Percentiles rank a stretch among this genome's conserved stretches.
Evolutionary conservation across 1,140 invertebrate genomes (phyloP).

Genomic region (Plutomurus gul): DNA sequence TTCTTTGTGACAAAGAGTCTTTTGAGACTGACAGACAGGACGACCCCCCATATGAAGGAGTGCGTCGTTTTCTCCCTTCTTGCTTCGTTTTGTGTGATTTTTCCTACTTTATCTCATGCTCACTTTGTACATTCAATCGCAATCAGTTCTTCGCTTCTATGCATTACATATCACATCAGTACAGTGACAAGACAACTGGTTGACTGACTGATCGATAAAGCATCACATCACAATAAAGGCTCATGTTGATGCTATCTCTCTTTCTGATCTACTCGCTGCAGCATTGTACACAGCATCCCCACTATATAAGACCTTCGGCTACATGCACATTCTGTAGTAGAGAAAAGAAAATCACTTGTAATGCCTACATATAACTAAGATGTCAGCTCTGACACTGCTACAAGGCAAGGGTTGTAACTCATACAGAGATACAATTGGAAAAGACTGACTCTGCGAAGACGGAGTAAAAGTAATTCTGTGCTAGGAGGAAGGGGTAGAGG

Average conservation of each 20-base stretch:
- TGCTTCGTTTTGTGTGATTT: neutral
- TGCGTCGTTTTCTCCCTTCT: constrained; percentile 1
- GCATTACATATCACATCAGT: neutral
- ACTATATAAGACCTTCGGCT: neutral
- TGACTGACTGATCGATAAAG: constrained; percentile 28
- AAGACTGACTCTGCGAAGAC: constrained; percentile 5
- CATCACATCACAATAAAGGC: constrained; percentile 20
- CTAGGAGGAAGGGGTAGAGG: neutral
- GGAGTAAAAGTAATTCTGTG: neutral
- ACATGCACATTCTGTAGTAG: too few relatives aligned
- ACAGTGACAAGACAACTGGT: constrained; percentile 16
- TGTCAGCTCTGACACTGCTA: neutral
- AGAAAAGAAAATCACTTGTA: neutral
- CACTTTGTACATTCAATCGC: constrained; percentile 5
- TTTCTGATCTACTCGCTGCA: too few relatives aligned
- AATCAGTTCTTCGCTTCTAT: constrained; percentile 5
- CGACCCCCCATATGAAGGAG: constrained; percentile 5
- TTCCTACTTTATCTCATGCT: neutral
- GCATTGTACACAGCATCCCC: too few relatives aligned
- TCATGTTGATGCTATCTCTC: constrained; percentile 7
- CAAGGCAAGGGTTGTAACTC: neutral
- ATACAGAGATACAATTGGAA: constrained; percentile 3
- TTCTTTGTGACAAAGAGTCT: constrained; percentile 19
- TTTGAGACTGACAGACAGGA: constrained; percentile 9
- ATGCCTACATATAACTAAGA: neutral